These are phyloP conservation scores for Grapholita molesta DNA, from an alignment of 1,140 invertebrate species.

Conservation along the genomic window DNA sequence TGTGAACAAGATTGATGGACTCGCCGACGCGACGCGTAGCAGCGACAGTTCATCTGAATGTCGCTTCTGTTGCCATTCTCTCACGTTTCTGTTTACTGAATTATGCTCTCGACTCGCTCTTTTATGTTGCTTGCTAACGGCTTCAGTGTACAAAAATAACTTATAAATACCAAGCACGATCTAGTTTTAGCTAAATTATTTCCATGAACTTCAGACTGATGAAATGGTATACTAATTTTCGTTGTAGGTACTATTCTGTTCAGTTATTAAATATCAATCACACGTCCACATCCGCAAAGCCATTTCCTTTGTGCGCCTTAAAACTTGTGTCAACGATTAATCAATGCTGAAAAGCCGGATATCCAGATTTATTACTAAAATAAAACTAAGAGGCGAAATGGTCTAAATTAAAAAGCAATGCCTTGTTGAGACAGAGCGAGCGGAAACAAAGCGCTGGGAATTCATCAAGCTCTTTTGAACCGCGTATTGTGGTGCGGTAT, in stretches of 20 bases:
- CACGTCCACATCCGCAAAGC: not conserved
- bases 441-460: conserved; percentile 70
- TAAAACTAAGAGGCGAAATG: conserved; percentile 68
- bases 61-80: conserved; percentile 8
- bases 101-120: not conserved
- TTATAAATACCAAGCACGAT: not conserved
- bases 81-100: not conserved
- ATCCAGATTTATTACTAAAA: conserved; percentile 69
- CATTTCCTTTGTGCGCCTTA: not conserved
- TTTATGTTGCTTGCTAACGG: not conserved
- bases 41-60: conserved; percentile 13
- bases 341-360: conserved; percentile 44
- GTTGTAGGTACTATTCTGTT: not conserved
- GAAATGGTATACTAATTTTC: not conserved
- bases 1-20: conserved; percentile 24
- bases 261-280: not conserved
- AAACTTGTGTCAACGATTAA: conserved; percentile 5
- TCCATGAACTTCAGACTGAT: not conserved
- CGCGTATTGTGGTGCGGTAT: conserved; percentile 66
- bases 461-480: conserved; percentile 77
- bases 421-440: conserved; percentile 67
- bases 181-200: not conserved
- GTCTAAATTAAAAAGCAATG: conserved; percentile 76
- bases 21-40: not conserved
- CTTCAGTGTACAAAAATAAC: not conserved